Evolutionary conservation across 1,140 invertebrate species (phyloP).

Genomic region (Tribolium castaneum): DNA sequence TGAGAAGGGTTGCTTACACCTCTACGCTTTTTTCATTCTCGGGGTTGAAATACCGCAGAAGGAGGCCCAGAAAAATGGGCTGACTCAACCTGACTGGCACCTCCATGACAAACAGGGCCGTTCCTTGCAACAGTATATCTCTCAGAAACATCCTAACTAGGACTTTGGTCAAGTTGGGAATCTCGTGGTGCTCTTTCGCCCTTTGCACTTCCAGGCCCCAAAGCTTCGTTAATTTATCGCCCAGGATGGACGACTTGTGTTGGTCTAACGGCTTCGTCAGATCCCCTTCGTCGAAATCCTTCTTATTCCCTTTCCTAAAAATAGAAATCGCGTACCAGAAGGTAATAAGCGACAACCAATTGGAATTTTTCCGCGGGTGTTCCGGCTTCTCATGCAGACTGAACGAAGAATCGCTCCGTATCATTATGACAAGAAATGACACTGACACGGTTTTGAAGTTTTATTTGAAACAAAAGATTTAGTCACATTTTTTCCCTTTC

Average conservation of each 20-base stretch:
- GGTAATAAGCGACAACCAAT: constrained; percentile 66
- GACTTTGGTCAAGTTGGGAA: constrained; percentile 62
- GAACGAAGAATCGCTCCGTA: background rate
- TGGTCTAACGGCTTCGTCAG: constrained; percentile 54
- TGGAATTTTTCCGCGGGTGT: constrained; percentile 66
- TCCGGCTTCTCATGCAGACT: constrained; percentile 46
- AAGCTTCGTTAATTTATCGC: constrained; percentile 52
- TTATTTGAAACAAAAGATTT: background rate
- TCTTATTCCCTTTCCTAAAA: constrained; percentile 52
- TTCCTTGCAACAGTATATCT: constrained; percentile 60
- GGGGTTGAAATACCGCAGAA: constrained; percentile 56
- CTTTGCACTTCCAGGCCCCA: constrained; percentile 55
- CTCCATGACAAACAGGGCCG: constrained; percentile 61
- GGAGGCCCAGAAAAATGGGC: constrained; percentile 56
- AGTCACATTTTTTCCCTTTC: too few species aligned
- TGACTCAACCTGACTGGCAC: constrained; percentile 55
- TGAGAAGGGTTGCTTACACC: constrained; percentile 46
- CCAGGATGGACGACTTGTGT: constrained; percentile 55
- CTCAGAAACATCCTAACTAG: constrained; percentile 62
- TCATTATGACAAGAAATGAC: background rate
- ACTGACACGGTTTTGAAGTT: background rate
- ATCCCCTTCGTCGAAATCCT: constrained; percentile 56
- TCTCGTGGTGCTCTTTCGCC: constrained; percentile 44
- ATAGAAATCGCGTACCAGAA: constrained; percentile 65
- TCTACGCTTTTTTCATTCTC: constrained; percentile 48